These are phyloP conservation scores for Agelastica alni DNA, from an alignment of 2,888 invertebrate genomes.

Conservation along the genomic window DNA sequence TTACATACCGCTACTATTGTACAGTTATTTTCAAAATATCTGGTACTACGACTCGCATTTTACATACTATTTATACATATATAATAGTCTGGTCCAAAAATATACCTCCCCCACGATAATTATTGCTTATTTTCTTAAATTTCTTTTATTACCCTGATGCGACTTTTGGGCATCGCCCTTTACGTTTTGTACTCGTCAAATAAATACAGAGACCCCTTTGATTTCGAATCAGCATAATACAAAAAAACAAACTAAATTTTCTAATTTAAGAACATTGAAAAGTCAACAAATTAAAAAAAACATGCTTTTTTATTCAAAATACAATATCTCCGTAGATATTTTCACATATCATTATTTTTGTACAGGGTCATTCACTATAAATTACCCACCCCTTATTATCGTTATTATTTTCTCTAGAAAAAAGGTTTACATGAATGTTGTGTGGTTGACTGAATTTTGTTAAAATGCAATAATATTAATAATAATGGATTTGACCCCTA, in stretches of 20 bases:
- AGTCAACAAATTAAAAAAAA: too few species aligned
- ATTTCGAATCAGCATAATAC: too few species aligned
- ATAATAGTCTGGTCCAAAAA: slow-evolving; percentile 20
- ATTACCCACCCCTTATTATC: too few species aligned
- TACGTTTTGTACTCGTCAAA: slow-evolving; percentile 18
- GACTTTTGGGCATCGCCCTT: not conserved
- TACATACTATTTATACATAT: slow-evolving; percentile 6
- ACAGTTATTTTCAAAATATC: slow-evolving; percentile 15
- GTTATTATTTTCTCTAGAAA: too few species aligned
- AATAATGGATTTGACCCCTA: too few species aligned
- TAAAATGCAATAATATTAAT: too few species aligned
- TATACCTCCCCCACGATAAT: slow-evolving; percentile 14
- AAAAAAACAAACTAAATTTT: not conserved
- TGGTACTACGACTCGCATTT: not conserved
- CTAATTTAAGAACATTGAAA: not conserved
- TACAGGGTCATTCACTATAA: too few species aligned
- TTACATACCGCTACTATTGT: slow-evolving; percentile 5
- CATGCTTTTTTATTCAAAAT: too few species aligned
- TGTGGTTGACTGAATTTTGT: too few species aligned
- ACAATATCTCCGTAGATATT: too few species aligned
- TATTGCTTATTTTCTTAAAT: slow-evolving; percentile 14
- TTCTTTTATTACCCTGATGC: slow-evolving; percentile 12
- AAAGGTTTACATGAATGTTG: too few species aligned
- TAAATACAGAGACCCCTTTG: slow-evolving; percentile 6
- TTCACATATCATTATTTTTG: not conserved